Evolutionary conservation across 2,888 invertebrate species (phyloP).

Genomic region (Psococerastis gibbosa): DNA sequence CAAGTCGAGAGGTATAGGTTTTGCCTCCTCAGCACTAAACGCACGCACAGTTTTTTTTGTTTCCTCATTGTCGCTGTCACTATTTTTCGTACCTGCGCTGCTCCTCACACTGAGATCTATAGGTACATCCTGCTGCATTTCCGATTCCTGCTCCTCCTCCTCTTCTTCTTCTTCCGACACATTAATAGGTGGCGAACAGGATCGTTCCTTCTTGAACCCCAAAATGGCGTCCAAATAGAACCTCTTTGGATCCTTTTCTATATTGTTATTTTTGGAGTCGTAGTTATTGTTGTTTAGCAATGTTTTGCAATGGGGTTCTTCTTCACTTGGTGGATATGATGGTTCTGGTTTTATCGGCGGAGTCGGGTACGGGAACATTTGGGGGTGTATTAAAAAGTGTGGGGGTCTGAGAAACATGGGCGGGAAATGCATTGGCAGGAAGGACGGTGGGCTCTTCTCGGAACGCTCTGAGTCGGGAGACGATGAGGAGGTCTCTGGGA

Average conservation of each 20-base stretch:
- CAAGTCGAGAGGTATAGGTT: constrained; percentile 1
- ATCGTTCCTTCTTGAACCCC: background rate
- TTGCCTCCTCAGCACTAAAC: background rate
- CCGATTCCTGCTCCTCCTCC: background rate
- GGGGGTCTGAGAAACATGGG: constrained; percentile 5
- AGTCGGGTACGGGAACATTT: constrained; percentile 1
- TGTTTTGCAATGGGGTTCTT: background rate
- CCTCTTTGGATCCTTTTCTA: background rate
- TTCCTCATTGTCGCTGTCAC: background rate
- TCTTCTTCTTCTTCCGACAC: background rate
- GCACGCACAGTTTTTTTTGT: background rate
- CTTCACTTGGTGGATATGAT: background rate
- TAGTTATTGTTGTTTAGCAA: constrained; percentile 5
- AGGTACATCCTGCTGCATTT: background rate
- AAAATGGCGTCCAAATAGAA: constrained; percentile 8
- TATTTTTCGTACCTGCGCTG: background rate
- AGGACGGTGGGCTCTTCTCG: background rate
- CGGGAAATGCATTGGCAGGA: background rate
- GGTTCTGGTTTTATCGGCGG: background rate
- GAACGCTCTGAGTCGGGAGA: constrained; percentile 5
- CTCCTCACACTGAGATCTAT: constrained; percentile 5
- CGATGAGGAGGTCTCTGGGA: too few relatives aligned
- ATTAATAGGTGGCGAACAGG: background rate
- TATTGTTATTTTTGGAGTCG: constrained; percentile 8
- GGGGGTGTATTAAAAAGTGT: background rate